Conservation (phyloP, 2,113 vertebrate genomes). For the Elaphurus davidianus region DNA sequence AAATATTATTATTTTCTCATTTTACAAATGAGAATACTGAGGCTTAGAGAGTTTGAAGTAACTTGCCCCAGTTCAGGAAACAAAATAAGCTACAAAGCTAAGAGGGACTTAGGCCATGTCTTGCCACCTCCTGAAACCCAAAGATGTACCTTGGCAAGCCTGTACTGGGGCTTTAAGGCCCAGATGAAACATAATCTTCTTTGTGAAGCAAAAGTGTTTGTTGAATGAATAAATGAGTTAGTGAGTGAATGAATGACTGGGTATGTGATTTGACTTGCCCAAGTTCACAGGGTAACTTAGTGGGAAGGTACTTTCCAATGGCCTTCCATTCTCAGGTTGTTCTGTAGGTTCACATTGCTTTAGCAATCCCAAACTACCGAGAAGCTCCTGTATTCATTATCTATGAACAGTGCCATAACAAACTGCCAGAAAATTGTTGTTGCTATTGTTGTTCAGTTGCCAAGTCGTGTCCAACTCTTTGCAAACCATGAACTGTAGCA, state of each 20-base stretch:
- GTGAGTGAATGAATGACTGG: neutral
- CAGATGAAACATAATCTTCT: neutral
- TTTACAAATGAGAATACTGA: slow-evolving; percentile 39
- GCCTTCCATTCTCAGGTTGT: neutral
- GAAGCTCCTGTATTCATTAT: neutral
- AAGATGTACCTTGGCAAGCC: neutral
- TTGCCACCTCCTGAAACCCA: neutral
- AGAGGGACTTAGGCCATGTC: neutral
- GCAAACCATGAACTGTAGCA: neutral
- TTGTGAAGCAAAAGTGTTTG: neutral
- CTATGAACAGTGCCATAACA: neutral
- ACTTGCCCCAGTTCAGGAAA: neutral
- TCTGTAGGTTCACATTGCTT: neutral
- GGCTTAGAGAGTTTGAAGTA: neutral
- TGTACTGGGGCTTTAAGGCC: neutral
- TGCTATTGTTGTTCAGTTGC: neutral
- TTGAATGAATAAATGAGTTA: neutral
- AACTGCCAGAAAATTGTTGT: neutral
- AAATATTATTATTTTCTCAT: neutral
- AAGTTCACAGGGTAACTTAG: neutral
- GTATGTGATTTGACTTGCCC: neutral
- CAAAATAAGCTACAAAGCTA: neutral
- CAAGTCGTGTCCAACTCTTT: neutral
- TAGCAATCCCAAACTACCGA: neutral
- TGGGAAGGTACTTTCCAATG: neutral